These are phyloP conservation scores for Chrysotoxum bicinctum DNA, from an alignment of 2,888 invertebrate species.

Conservation along the genomic window DNA sequence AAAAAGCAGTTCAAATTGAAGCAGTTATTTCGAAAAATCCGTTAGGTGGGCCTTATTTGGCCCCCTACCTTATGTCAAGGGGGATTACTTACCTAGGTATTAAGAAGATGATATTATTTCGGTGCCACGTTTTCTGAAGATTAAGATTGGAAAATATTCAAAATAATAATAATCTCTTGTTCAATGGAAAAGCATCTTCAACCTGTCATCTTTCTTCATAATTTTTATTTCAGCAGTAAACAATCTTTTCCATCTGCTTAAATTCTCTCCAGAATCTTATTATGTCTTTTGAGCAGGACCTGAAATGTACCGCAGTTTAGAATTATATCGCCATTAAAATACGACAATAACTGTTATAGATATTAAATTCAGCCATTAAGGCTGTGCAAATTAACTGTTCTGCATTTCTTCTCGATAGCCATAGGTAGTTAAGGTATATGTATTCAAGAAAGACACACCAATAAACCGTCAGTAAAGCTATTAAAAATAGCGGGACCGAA, in stretches of 20 bases:
- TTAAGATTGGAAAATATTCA: no score
- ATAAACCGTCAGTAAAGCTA: slow-evolving; percentile 14
- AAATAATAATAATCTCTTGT: no score
- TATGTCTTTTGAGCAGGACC: slow-evolving; percentile 11
- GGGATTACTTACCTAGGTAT: no score
- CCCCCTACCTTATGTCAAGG: no score
- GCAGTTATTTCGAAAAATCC: no score
- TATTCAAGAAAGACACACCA: not conserved
- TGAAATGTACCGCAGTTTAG: slow-evolving; percentile 47
- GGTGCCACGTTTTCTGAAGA: no score
- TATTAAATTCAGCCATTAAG: slow-evolving; percentile 37
- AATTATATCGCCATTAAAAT: slow-evolving; percentile 8
- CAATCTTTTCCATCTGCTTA: slow-evolving; percentile 9
- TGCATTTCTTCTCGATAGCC: not conserved
- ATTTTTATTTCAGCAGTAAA: not conserved
- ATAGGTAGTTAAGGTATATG: not conserved
- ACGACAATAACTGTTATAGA: slow-evolving; percentile 27
- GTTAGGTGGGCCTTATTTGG: no score
- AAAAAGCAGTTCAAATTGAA: no score
- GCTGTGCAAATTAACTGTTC: slow-evolving; percentile 23
- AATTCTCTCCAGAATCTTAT: not conserved
- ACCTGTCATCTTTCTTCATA: not conserved
- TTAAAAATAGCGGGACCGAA: slow-evolving; percentile 38
- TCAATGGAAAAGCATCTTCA: not conserved
- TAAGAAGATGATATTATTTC: no score